A percentile compares a stretch with the other conserved stretches of the same genome.
These are phyloP conservation scores for Micronycteris hirsuta DNA, from an alignment of 2,113 vertebrate genomes.

Conservation along the genomic window DNA sequence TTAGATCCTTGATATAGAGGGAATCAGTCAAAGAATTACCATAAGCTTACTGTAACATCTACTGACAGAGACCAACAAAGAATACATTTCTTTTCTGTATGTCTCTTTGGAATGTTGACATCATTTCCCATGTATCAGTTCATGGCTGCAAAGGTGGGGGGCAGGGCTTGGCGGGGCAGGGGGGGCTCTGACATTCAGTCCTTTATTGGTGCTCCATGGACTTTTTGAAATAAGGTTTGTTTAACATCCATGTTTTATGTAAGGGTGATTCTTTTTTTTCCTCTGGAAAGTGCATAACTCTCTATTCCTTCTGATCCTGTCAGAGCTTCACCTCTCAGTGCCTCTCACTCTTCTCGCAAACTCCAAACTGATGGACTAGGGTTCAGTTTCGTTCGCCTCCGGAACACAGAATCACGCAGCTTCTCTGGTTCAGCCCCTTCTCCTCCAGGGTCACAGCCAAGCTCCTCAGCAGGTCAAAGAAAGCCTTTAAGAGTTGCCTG, in stretches of 20 bases:
- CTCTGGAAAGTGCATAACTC: neutral
- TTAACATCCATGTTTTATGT: neutral
- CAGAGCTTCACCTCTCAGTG: neutral
- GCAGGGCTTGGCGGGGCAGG: rapidly evolving
- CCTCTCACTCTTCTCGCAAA: neutral
- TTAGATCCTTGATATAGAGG: neutral
- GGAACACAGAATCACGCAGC: neutral
- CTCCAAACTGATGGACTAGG: neutral
- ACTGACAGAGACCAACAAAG: neutral
- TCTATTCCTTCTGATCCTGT: neutral
- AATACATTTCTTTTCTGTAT: neutral
- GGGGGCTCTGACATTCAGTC: neutral
- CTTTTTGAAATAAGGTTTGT: neutral
- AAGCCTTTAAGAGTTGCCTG: neutral
- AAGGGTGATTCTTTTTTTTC: neutral
- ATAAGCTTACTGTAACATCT: neutral
- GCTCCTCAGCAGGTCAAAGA: neutral
- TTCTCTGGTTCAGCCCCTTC: neutral
- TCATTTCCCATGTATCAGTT: neutral
- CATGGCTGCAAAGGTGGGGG: too few relatives aligned
- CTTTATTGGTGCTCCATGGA: too few relatives aligned
- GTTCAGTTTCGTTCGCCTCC: neutral
- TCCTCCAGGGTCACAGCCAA: neutral
- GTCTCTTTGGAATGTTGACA: neutral
- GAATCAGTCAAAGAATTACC: neutral